phyloP scores from a whole-genome alignment of 1,140 invertebrate genomes.

The Campoletis sonorensis region DNA sequence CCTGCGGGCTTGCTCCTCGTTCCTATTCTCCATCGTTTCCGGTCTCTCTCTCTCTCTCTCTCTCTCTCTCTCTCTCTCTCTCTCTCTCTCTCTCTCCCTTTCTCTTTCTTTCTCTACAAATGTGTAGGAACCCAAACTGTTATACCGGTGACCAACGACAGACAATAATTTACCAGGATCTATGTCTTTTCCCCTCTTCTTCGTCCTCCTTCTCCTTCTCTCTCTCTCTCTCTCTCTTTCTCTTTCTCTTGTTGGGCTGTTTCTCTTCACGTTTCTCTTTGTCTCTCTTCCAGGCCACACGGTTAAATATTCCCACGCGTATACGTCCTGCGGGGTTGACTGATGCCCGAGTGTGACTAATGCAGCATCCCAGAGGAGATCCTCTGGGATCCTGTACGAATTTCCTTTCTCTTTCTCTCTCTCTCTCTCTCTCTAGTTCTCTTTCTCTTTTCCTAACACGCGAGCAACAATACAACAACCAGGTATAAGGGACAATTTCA shows the following conservation, averaged over 20 bases:
- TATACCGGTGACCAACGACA: slow-evolving; percentile 37
- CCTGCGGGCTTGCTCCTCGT: slow-evolving; percentile 6
- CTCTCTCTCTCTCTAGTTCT: no score
- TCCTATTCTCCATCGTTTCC: slow-evolving; percentile 22
- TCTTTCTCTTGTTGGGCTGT: not conserved
- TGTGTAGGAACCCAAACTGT: slow-evolving; percentile 12
- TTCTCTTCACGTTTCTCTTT: slow-evolving; percentile 51
- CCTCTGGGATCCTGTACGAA: slow-evolving; percentile 44
- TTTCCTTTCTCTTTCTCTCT: slow-evolving; percentile 32
- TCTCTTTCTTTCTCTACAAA: not conserved
- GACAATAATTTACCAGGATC: slow-evolving; percentile 43
- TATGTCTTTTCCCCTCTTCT: slow-evolving; percentile 15
- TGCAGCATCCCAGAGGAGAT: slow-evolving; percentile 58
- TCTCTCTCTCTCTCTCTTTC: not conserved
- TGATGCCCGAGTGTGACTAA: slow-evolving; percentile 65
- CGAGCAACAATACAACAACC: no score
- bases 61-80: not conserved
- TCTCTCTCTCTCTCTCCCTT: not conserved
- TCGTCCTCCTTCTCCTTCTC: not conserved
- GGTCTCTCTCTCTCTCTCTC: not conserved
- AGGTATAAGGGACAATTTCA: not conserved
- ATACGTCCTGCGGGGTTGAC: slow-evolving; percentile 59
- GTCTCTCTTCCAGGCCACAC: slow-evolving; percentile 44
- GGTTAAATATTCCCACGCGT: slow-evolving; percentile 66
- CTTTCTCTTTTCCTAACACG: not conserved